Base-by-base conservation (phyloP, 2,888 invertebrate species). In the Pyralis farinalis region DNA sequence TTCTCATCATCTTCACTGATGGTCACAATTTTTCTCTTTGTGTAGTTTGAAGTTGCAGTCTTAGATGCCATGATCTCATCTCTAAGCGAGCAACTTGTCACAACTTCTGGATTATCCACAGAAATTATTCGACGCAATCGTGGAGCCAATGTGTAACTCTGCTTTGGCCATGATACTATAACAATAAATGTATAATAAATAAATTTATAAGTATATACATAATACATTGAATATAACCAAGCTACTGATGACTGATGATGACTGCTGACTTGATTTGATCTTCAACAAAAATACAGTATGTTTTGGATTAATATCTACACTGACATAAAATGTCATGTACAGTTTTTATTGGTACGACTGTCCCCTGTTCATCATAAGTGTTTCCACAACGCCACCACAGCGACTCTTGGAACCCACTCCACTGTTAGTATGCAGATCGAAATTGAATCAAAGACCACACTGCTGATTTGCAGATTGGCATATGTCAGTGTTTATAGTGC, bases 1-100 rank as follows among this genome's bases (percentile, higher is more conserved):
- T 56, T 57, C 56, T 79, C 75, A 46, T 77, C 74, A 55, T 79
- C 75, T 63, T 85, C 84, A 43, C 64, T 55, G 40, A 87, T 86
- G 12, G 77, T 79, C 16, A 80, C 73, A 47, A 85, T 72, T 67
- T 84, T 85, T 44, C 85, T 68, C 51, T 69, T 75, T 12, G 67
- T 61, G 20, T 59, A 40, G 42, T 53, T 67, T 12, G 68, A 50
- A 36, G 65, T 48, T 55, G 60, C 67, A 30, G 51, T 52, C 38
- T 47, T 71, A 2, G 54, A 46, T 21, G 55, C 36, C 10, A 52
- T 44, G 28, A 52, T 27, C 27, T 66, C 53, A 1, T 59, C 40
- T 45, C 67, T 73, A 11, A 81, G 44, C 10, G 85, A 85, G 33
- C 74, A 66, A 42, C 53, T 66, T 7, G 73, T 63, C 12, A 41